Percentiles rank a stretch among this genome's conserved stretches.
These are phyloP conservation scores for Chironomus tepperi DNA, from an alignment of 1,140 invertebrate species.

Conservation along the genomic window DNA sequence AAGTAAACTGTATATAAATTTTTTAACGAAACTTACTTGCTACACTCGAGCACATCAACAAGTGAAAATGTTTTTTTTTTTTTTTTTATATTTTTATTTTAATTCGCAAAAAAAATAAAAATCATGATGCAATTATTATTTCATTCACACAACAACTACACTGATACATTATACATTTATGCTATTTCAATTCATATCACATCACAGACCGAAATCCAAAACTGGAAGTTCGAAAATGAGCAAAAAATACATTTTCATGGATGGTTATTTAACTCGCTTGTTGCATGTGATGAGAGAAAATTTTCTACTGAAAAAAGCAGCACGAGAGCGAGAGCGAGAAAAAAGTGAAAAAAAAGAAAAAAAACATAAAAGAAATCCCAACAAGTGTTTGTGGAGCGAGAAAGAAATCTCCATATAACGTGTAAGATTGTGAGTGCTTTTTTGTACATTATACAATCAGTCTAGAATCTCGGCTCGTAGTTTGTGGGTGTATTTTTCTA, in stretches of 20 bases:
- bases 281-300: background rate
- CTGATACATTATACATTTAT: too few species aligned
- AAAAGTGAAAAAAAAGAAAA: background rate
- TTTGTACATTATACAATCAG: slow-evolving; percentile 13
- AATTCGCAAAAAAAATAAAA: background rate
- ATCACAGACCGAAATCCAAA: background rate
- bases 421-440: background rate
- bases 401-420: slow-evolving; percentile 11
- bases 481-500: background rate
- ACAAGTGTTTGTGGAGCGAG: background rate
- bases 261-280: background rate
- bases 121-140: background rate
- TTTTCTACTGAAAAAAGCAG: too few species aligned
- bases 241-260: too few species aligned
- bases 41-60: background rate
- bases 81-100: background rate
- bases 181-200: background rate
- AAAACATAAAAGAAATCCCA: background rate
- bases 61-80: background rate
- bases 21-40: background rate
- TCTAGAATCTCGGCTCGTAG: slow-evolving; percentile 11
- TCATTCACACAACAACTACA: background rate
- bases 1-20: background rate
- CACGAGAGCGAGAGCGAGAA: background rate
- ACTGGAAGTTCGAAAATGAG: background rate